These are phyloP conservation scores for Euplexia lucipara DNA, from an alignment of 2,888 invertebrate species.

Conservation along the genomic window DNA sequence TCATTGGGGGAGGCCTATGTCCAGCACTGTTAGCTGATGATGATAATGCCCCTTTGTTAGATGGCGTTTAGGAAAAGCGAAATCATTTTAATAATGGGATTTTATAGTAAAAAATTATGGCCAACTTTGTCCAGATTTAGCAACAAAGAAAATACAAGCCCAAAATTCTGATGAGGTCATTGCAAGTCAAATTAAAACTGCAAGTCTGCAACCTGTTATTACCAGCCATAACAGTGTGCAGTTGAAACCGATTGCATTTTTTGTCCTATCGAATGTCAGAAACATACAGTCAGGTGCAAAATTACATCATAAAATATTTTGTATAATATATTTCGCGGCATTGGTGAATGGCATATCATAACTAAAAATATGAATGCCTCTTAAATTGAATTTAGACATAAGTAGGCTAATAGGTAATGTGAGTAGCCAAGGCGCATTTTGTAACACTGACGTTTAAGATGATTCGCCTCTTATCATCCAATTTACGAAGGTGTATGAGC, in stretches of 20 bases:
- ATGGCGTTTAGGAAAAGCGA: no score
- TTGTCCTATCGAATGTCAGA: constrained; percentile 21
- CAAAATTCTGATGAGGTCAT: constrained; percentile 40
- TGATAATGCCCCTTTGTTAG: no score
- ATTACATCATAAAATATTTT: not conserved
- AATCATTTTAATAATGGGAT: not conserved
- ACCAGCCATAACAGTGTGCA: constrained; percentile 37
- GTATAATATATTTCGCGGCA: not conserved
- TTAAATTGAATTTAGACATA: constrained; percentile 4
- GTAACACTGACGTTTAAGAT: constrained; percentile 32
- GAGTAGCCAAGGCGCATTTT: constrained; percentile 25
- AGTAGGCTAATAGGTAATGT: constrained; percentile 34
- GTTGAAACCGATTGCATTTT: constrained; percentile 42
- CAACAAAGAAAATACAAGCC: constrained; percentile 39
- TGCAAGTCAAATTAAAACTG: constrained; percentile 17
- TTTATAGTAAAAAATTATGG: not conserved
- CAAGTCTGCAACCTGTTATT: constrained; percentile 32
- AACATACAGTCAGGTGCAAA: constrained; percentile 40
- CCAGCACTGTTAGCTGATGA: no score
- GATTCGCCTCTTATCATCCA: constrained; percentile 44
- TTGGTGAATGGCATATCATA: not conserved
- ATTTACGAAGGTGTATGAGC: constrained; percentile 44
- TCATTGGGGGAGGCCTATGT: no score
- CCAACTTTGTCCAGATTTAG: not conserved
- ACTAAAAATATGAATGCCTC: constrained; percentile 3